Evolutionary conservation across 2,888 invertebrate genomes (phyloP), one percentile per base, ranked within the genome.

Genomic region (Ligdia adustata): DNA sequence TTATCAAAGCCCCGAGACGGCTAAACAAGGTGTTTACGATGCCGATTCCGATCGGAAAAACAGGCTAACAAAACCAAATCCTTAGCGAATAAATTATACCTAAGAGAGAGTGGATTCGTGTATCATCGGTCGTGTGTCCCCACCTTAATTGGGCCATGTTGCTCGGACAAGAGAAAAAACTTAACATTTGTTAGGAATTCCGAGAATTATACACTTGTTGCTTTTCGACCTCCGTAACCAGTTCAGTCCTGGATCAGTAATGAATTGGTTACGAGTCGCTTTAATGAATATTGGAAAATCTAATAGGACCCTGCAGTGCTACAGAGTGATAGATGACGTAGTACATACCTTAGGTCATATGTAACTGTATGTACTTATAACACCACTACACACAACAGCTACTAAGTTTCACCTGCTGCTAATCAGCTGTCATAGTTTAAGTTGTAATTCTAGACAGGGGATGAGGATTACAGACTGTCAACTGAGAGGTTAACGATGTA

Each of bases 11-110:
- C 62, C 62, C 59, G 62, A 64, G 73, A 69, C 73, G 73, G 75
- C 79, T 77, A 77, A 84, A 90, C 89, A 90, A 88, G 87, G 88
- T 90, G 89, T 90, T 90, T 88, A 90, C 88, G 82, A 83, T 73
- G 63, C 72, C 60, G 89, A 89, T 90, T 79, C 62, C 64, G 74
- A 89, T 89, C 89, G 66, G 54, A 68, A 60, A 81, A 82, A 82
- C 81, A 72, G 69, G 70, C 68, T 64, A 71, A 79, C 75, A 79
- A 81, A 79, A 79, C 64, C 62, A 66, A 81, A 82, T 76, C 79
- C 78, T 78, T 68, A 69, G 80, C 82, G 87, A 87, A 90, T 90
- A 88, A 88, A 89, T 89, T 88, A 90, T 89, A 79, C 5, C 3
- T 4, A 16, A 66, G 68, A 70, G 71, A 64, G 72, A 69, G 69